A percentile compares a stretch with the other conserved stretches of the same genome.
Evolutionary conservation across 1,140 invertebrate genomes (phyloP).

Genomic region (Chelonus insularis): DNA sequence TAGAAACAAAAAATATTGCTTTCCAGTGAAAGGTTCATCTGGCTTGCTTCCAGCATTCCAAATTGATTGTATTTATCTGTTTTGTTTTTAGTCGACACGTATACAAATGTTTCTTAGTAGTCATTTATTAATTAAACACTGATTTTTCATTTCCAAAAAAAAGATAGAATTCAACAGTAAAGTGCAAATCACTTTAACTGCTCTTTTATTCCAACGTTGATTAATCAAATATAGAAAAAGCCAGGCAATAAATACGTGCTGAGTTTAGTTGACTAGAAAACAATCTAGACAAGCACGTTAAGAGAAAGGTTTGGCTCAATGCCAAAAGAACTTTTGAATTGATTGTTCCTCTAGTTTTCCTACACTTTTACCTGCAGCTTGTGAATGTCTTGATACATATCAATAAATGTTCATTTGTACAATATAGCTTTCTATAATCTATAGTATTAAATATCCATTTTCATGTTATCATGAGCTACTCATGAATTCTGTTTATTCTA

Average conservation of each 20-base stretch:
- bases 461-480: too few relatives aligned
- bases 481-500: too few relatives aligned
- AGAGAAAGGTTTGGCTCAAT: neutral
- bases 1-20: neutral
- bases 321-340: conserved; percentile 3
- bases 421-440: too few relatives aligned
- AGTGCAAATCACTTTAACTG: too few relatives aligned
- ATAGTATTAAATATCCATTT: too few relatives aligned
- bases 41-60: neutral
- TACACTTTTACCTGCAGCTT: too few relatives aligned
- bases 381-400: too few relatives aligned
- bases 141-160: too few relatives aligned
- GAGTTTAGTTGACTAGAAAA: neutral
- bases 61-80: conserved; percentile 4
- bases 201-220: too few relatives aligned
- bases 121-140: neutral
- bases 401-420: too few relatives aligned
- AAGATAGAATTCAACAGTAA: too few relatives aligned
- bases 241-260: neutral
- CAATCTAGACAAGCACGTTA: neutral
- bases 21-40: neutral
- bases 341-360: conserved; percentile 7
- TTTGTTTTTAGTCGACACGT: neutral
- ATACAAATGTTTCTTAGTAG: neutral
- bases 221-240: too few relatives aligned